A percentile compares a stretch with the other conserved stretches of the same genome.
These are phyloP conservation scores for Mesoligia furuncula DNA, from an alignment of 2,888 invertebrate species.

Conservation along the genomic window DNA sequence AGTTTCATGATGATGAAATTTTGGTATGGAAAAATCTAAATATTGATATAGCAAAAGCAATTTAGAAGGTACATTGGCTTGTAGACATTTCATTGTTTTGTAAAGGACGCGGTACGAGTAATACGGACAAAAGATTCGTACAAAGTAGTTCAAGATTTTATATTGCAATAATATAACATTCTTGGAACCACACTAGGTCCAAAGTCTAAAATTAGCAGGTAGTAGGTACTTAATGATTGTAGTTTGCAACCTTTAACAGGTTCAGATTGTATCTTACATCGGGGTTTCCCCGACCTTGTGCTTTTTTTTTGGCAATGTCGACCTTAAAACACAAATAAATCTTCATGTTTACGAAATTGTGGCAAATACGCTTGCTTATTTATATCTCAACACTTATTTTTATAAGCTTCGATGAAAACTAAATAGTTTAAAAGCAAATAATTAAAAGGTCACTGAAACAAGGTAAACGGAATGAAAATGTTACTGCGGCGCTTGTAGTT, in stretches of 20 bases:
- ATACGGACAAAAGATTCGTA: conserved; percentile 20
- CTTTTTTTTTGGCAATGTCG: conserved; percentile 50
- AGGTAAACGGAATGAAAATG: conserved; percentile 45
- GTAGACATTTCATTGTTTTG: conserved; percentile 13
- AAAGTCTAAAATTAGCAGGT: conserved; percentile 35
- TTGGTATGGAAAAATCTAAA: background rate
- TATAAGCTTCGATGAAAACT: conserved; percentile 34
- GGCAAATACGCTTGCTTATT: conserved; percentile 18
- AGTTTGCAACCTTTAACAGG: conserved; percentile 41
- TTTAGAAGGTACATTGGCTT: background rate
- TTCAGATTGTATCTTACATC: conserved; percentile 58
- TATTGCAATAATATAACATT: conserved; percentile 44
- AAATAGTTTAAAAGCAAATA: conserved; percentile 44
- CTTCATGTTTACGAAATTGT: conserved; percentile 49
- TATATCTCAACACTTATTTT: conserved; percentile 41
- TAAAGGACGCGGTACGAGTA: conserved; percentile 2
- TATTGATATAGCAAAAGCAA: background rate
- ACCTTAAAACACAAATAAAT: conserved; percentile 42
- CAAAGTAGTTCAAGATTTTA: conserved; percentile 42
- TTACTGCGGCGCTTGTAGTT: conserved; percentile 23
- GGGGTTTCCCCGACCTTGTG: conserved; percentile 73
- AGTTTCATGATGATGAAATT: conserved; percentile 28
- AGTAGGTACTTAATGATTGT: conserved; percentile 16
- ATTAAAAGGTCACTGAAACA: conserved; percentile 32
- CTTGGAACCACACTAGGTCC: conserved; percentile 42